These are phyloP conservation scores for Endotricha flammealis DNA, from an alignment of 2,888 invertebrate species.

Conservation along the genomic window DNA sequence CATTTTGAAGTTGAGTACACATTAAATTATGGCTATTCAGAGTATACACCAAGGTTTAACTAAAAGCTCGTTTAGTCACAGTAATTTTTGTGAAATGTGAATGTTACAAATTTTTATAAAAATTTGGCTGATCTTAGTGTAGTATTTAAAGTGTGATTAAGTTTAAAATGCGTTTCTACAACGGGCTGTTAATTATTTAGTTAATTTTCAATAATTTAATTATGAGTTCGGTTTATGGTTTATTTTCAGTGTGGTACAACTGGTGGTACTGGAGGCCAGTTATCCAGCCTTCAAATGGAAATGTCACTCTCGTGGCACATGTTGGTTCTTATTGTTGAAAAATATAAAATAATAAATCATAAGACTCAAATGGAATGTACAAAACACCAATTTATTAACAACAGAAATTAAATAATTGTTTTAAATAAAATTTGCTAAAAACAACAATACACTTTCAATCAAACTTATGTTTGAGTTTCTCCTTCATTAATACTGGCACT, in stretches of 20 bases:
- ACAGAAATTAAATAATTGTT: constrained; percentile 20
- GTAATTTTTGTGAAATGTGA: too few relatives aligned
- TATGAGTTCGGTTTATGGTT: constrained; percentile 1
- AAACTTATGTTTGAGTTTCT: constrained; percentile 86
- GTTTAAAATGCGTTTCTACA: too few relatives aligned
- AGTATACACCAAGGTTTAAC: too few relatives aligned
- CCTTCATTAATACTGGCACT: constrained; percentile 91
- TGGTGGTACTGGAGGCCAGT: constrained; percentile 90
- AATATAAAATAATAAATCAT: constrained; percentile 14
- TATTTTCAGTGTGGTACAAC: constrained; percentile 86
- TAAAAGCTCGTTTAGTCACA: too few relatives aligned
- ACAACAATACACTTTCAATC: constrained; percentile 72
- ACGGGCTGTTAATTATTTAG: too few relatives aligned
- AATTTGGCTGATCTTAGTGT: too few relatives aligned
- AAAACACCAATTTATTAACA: constrained; percentile 49
- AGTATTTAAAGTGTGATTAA: too few relatives aligned
- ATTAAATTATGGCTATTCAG: too few relatives aligned
- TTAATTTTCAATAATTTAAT: constrained; percentile 9
- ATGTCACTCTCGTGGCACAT: constrained; percentile 80
- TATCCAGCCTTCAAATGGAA: constrained; percentile 79
- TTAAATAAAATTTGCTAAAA: constrained; percentile 54
- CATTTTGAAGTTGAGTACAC: neutral
- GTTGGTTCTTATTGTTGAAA: constrained; percentile 84
- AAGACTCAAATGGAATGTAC: constrained; percentile 51
- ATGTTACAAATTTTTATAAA: too few relatives aligned